Conservation (phyloP, 2,888 invertebrate species). For the Apodemia mormo region DNA sequence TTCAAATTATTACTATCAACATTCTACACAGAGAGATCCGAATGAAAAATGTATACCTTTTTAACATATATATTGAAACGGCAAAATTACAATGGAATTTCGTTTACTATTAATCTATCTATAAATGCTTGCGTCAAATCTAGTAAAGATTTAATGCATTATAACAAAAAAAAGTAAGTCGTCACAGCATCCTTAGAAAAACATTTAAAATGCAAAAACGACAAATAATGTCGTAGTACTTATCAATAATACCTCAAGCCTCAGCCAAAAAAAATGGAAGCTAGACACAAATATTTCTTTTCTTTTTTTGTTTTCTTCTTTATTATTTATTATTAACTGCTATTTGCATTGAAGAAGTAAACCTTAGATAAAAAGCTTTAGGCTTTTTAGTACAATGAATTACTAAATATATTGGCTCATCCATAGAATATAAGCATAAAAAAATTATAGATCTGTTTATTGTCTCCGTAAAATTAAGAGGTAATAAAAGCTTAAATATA, state of each 20-base stretch:
- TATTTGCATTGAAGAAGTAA: neutral
- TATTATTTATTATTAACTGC: neutral
- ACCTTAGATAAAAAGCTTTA: neutral
- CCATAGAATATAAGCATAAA: neutral
- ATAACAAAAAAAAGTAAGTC: too few relatives aligned
- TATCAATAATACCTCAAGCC: neutral
- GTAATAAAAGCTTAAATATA: constrained; percentile 11
- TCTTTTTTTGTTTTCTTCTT: neutral
- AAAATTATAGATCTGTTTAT: constrained; percentile 13
- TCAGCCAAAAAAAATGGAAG: neutral
- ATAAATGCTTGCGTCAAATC: too few relatives aligned
- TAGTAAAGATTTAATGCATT: too few relatives aligned
- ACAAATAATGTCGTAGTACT: neutral
- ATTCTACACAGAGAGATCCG: too few relatives aligned
- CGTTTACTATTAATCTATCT: too few relatives aligned
- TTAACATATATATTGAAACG: too few relatives aligned
- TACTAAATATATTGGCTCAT: neutral
- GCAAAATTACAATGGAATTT: too few relatives aligned
- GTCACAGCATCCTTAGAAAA: too few relatives aligned
- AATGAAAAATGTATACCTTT: too few relatives aligned
- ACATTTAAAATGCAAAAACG: too few relatives aligned
- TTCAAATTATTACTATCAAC: too few relatives aligned
- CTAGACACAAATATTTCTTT: neutral
- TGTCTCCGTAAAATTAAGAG: constrained; percentile 7
- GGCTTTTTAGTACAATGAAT: neutral